Base-by-base conservation (phyloP, 1,140 invertebrate genomes). In the Periplaneta americana region DNA sequence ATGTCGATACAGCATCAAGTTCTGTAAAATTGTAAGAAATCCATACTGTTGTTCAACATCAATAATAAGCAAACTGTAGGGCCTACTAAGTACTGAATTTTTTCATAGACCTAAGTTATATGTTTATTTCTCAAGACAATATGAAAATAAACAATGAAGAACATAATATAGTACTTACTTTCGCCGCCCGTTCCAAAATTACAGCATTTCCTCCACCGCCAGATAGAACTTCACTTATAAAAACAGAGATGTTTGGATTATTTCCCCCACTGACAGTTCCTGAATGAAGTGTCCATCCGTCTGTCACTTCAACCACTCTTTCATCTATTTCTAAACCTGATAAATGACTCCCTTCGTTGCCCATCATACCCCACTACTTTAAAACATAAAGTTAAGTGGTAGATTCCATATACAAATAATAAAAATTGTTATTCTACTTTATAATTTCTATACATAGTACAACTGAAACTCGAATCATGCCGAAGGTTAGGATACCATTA, bases 1-100 rank as follows among this genome's bases (percentile, higher is more conserved):
- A 89, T 96, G 95, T 0, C 95, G 91, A 87, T 95, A 92, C 80
- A 95, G 91, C 90, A 94, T 93, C 33, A 95, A 90, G 89, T 95
- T 96, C 95, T 97, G n/a, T n/a, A n/a, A n/a, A 48, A 81, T 17
- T 3, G 22, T 1, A 4, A 80, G 31, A 22, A 39, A 57, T 34
- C 28, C 34, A 74, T 34, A 48, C 74, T 75, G 31, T 57, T 2
- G 48, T n/a, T 18, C 17, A 18, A 57, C 1, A 57, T 18, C 17
- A 57, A 57, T 57, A 1, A 57, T 18, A 57, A 57, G 48, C 17
- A 57, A 57, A 57, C 48, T n/a, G 17, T 57, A 17, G n/a, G n/a
- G n/a, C n/a, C 17, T 2, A 57, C 4, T 57, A n/a, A 17, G n/a
- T 4, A 57, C 17, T 13, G 39, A 13, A 15, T 13, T 15, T 13